A percentile compares a stretch with the other conserved stretches of the same genome.
Evolutionary conservation across 1,140 invertebrate species (phyloP).

Genomic region (Leguminivora glycinivorella): DNA sequence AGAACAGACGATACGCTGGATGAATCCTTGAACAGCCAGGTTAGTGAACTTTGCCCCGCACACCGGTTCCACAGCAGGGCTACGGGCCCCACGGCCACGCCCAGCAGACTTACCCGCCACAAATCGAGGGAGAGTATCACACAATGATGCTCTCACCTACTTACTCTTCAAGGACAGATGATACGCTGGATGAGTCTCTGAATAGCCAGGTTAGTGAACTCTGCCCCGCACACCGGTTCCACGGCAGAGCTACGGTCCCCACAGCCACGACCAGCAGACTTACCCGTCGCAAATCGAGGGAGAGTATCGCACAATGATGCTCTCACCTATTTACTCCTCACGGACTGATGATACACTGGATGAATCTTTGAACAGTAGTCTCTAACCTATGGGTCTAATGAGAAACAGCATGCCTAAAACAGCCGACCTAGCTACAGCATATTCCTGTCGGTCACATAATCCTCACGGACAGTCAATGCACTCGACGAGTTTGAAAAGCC

Average conservation of each 20-base stretch:
- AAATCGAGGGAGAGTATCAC: constrained; percentile 61
- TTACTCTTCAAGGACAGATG: constrained; percentile 59
- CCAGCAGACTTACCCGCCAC: constrained; percentile 32
- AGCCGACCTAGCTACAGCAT: no score
- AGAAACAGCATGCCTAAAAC: no score
- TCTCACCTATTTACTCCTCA: constrained; percentile 54
- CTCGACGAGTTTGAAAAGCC: no score
- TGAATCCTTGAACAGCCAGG: constrained; percentile 67
- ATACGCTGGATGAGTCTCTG: constrained; percentile 67
- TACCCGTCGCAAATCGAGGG: constrained; percentile 51
- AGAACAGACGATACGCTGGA: constrained; percentile 67
- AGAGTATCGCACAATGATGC: constrained; percentile 57
- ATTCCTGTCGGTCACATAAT: no score
- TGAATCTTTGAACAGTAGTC: constrained; percentile 64
- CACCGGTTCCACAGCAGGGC: constrained; percentile 39
- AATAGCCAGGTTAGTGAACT: constrained; percentile 57
- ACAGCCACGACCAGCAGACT: constrained; percentile 12
- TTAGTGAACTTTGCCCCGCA: constrained; percentile 35
- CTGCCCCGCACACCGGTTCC: constrained; percentile 39
- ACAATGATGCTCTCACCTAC: constrained; percentile 56
- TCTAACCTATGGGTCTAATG: no score
- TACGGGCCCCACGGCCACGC: constrained; percentile 1
- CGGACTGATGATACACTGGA: constrained; percentile 67
- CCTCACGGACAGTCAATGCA: no score
- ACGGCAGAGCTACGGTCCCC: neutral